Evolutionary conservation across 2,888 invertebrate species (phyloP).

Genomic region (Apotomis betuletana): DNA sequence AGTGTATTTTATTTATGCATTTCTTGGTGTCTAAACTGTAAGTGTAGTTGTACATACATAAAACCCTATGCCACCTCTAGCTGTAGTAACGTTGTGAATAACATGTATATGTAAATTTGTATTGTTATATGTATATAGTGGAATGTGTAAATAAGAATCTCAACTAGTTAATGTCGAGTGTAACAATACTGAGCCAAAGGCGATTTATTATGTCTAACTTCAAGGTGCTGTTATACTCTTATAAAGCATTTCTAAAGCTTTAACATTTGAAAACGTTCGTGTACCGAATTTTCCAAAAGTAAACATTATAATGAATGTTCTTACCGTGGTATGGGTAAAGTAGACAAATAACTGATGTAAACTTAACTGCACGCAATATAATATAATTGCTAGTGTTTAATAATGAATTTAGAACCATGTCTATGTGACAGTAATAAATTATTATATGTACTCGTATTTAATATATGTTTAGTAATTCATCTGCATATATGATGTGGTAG

Average conservation of each 20-base stretch:
- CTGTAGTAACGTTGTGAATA: conserved; percentile 55
- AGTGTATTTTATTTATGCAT: conserved; percentile 56
- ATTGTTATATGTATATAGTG: conserved; percentile 58
- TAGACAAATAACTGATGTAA: conserved; percentile 33
- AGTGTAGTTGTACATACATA: conserved; percentile 55
- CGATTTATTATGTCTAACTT: conserved; percentile 68
- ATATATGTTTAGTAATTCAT: conserved; percentile 21
- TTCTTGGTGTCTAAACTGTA: conserved; percentile 52
- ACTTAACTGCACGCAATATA: conserved; percentile 10
- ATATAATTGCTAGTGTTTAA: conserved; percentile 14
- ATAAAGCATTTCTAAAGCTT: conserved; percentile 69
- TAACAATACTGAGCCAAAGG: conserved; percentile 76
- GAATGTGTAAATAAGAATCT: conserved; percentile 64
- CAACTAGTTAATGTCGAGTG: conserved; percentile 51
- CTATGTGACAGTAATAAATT: conserved; percentile 21
- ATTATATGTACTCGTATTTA: conserved; percentile 1
- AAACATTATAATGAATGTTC: conserved; percentile 17
- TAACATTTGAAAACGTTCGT: conserved; percentile 60
- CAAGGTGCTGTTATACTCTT: conserved; percentile 74
- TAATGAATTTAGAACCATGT: conserved; percentile 13
- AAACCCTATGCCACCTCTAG: conserved; percentile 62
- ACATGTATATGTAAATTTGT: conserved; percentile 57
- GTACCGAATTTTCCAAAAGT: conserved; percentile 63
- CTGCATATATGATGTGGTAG: conserved; percentile 19
- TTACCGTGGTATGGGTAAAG: conserved; percentile 23